Evolutionary conservation across 2,113 vertebrate species (phyloP), one percentile per base, ranked within the genome.

Genomic region (Oryzias javanicus): DNA sequence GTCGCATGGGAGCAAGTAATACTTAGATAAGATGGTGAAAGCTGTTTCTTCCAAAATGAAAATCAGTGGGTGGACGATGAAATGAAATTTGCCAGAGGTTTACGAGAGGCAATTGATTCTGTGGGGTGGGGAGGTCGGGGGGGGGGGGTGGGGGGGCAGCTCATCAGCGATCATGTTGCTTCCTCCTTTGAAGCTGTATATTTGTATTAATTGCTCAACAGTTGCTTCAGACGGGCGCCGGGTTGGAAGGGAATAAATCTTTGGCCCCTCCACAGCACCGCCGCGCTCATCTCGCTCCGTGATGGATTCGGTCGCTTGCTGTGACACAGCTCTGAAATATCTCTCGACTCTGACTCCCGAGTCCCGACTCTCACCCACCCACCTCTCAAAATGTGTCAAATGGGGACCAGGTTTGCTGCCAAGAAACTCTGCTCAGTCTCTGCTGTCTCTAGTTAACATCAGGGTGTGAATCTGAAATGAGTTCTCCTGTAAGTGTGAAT

Each of bases 11-110:
- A 72, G 42, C 60, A 27, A 60, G 52, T 68, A 79, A 76, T 78
- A 72, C 53, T 79, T 61, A 75, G 82, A 80, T 85, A 82, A 80
- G 80, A 81, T 65, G 71, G 67, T 62, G 70, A 65, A 81, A 82
- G 82, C 72, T 67, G 71, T 62, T 83, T 81, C 67, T 72, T 63
- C 71, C 80, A 69, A 81, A 76, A 79, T 81, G 69, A 81, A 80
- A 82, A 74, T 44, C 79, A 62, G 77, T 64, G 67, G 55, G 64
- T 67, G 63, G 79, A 67, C 51, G 76, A 79, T 61, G 70, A 69
- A 70, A 68, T 22, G 53, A 74, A 74, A 63, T 75, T 65, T 64
- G 56, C 49, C 52, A 17, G 4, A 22, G 67, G 53, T 76, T 76
- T 70, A 80, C 40, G 35, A 53, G 53, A 78, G 76, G 72, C 79